Percentiles rank a stretch among this genome's conserved stretches.
These are phyloP conservation scores for Coelopa frigida DNA, from an alignment of 1,140 invertebrate genomes.

Conservation along the genomic window DNA sequence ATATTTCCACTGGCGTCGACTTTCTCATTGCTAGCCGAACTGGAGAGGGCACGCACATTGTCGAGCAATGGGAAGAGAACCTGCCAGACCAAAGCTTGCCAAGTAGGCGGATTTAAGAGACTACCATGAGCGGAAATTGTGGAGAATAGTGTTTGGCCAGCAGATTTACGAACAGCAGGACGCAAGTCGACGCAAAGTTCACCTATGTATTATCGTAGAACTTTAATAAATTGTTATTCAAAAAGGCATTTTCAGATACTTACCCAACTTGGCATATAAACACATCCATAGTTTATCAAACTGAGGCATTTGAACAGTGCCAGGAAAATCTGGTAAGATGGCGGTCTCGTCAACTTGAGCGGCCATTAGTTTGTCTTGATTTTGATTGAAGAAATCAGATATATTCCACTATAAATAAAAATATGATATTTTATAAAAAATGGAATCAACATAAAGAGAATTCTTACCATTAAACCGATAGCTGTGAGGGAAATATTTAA, in stretches of 20 bases:
- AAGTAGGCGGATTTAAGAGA: slow-evolving; percentile 77
- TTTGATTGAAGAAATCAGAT: slow-evolving; percentile 94
- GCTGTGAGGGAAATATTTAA: slow-evolving; percentile 98
- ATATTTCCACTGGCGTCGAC: slow-evolving; percentile 89
- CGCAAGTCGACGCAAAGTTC: slow-evolving; percentile 92
- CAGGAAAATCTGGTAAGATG: slow-evolving; percentile 75
- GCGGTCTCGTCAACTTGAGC: slow-evolving; percentile 61
- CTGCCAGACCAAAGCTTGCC: slow-evolving; percentile 84
- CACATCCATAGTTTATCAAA: slow-evolving; percentile 96
- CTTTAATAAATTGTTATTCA: slow-evolving; percentile 33
- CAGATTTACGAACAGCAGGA: slow-evolving; percentile 95
- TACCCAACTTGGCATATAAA: slow-evolving; percentile 70
- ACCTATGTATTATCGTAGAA: slow-evolving; percentile 42
- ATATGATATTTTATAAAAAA: neutral
- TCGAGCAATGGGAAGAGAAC: slow-evolving; percentile 94
- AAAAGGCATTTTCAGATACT: slow-evolving; percentile 34
- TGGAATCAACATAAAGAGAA: neutral
- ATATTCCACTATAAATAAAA: slow-evolving; percentile 82
- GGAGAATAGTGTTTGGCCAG: slow-evolving; percentile 95
- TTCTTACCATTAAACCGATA: slow-evolving; percentile 82
- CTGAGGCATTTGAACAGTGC: slow-evolving; percentile 74
- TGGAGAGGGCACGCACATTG: slow-evolving; percentile 82
- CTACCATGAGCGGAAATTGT: slow-evolving; percentile 93
- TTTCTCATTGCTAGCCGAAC: slow-evolving; percentile 87
- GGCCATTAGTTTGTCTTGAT: slow-evolving; percentile 76